Percentiles rank a stretch among this genome's conserved stretches.
Conservation (phyloP, 2,888 invertebrate genomes). For the Trilocha varians region DNA sequence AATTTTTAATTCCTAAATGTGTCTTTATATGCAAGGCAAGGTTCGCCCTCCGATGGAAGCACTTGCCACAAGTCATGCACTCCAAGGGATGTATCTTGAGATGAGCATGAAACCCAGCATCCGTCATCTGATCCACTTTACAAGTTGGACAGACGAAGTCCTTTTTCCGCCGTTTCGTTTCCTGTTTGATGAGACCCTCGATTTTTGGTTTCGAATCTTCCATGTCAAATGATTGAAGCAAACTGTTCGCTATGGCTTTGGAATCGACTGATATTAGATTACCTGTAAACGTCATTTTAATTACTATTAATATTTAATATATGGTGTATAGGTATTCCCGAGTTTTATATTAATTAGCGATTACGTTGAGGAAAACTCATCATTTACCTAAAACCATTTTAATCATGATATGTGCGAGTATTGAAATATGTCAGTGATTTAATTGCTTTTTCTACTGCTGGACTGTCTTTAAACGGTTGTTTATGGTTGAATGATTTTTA, state of each 20-base stretch:
- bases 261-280: constrained; percentile 41
- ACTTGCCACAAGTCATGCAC: constrained; percentile 86
- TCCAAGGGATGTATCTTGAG: constrained; percentile 86
- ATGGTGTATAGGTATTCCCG: too few species aligned
- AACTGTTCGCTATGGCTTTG: constrained; percentile 41
- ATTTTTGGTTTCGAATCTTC: constrained; percentile 57
- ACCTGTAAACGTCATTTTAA: constrained; percentile 29
- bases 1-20: constrained; percentile 84
- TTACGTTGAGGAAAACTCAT: too few species aligned
- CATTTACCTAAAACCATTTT: too few species aligned
- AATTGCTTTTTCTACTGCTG: too few species aligned
- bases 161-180: constrained; percentile 36
- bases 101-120: constrained; percentile 80
- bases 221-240: constrained; percentile 48
- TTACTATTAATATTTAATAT: too few species aligned
- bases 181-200: constrained; percentile 62
- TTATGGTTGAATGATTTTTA: too few species aligned
- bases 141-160: constrained; percentile 58
- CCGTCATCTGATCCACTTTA: constrained; percentile 77
- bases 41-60: constrained; percentile 82
- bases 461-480: too few species aligned
- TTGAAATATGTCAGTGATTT: too few species aligned
- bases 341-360: too few species aligned
- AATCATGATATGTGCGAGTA: too few species aligned
- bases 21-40: constrained; percentile 85